A percentile compares a stretch with the other conserved stretches of the same genome.
Conservation (phyloP, 2,888 invertebrate species). For the Campoplex nolae region DNA sequence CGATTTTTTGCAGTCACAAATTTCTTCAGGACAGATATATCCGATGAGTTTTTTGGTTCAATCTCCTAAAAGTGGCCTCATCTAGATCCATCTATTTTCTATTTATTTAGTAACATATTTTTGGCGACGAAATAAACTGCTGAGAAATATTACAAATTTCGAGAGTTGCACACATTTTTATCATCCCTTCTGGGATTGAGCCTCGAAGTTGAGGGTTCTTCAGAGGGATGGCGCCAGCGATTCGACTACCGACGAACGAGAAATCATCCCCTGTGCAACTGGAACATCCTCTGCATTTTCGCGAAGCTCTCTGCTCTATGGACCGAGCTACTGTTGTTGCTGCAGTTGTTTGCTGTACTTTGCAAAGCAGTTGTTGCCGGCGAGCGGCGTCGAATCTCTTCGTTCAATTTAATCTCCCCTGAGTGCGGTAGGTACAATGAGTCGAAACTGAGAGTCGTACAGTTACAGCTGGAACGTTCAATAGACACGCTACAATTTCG, state of each 20-base stretch:
- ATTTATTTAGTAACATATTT: not conserved
- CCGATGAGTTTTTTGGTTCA: not conserved
- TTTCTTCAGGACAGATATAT: not conserved
- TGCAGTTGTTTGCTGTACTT: constrained; percentile 49
- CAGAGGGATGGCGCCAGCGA: constrained; percentile 81
- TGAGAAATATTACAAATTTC: not conserved
- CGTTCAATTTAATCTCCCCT: constrained; percentile 64
- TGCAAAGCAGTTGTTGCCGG: constrained; percentile 59
- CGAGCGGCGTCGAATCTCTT: constrained; percentile 56
- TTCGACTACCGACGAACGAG: constrained; percentile 74
- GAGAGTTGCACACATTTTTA: not conserved
- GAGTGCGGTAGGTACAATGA: constrained; percentile 64
- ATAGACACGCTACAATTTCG: constrained; percentile 41
- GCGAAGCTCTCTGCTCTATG: constrained; percentile 60
- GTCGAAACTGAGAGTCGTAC: constrained; percentile 33
- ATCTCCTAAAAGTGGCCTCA: not conserved
- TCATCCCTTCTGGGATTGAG: constrained; percentile 25
- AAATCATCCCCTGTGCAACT: constrained; percentile 63
- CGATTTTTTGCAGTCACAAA: not conserved
- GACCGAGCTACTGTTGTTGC: constrained; percentile 61
- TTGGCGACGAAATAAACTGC: not conserved
- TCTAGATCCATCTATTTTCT: not conserved
- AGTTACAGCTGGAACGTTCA: constrained; percentile 8
- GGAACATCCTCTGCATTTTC: constrained; percentile 63
- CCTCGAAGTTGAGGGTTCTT: constrained; percentile 58